phyloP scores from a whole-genome alignment of 2,888 invertebrate genomes.

The Troides aeacus region DNA sequence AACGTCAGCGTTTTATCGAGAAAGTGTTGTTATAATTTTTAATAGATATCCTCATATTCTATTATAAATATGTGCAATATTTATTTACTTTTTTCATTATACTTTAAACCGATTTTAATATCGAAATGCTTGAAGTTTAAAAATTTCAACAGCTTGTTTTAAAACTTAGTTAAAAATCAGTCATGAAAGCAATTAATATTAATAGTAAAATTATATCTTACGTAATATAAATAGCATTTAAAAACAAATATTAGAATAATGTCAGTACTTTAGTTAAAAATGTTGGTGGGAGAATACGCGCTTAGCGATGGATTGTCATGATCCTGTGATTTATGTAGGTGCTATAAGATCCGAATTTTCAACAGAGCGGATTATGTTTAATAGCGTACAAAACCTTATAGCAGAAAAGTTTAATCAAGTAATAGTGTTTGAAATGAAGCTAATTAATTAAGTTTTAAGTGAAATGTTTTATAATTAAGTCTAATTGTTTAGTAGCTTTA shows the following conservation, averaged over 20 bases:
- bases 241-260: neutral
- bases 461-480: neutral
- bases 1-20: neutral
- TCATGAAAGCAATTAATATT: too few relatives aligned
- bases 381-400: constrained; percentile 1
- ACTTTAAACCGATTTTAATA: too few relatives aligned
- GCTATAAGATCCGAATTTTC: constrained; percentile 10
- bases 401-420: constrained; percentile 3
- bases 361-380: neutral
- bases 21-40: neutral
- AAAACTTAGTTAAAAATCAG: too few relatives aligned
- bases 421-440: neutral
- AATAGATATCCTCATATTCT: neutral
- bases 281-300: neutral
- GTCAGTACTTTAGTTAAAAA: neutral
- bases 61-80: neutral
- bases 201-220: neutral
- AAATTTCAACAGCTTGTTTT: too few relatives aligned
- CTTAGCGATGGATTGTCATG: constrained; percentile 18
- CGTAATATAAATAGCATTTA: neutral
- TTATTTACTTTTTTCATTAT: too few relatives aligned
- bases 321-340: constrained; percentile 21
- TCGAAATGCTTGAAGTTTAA: too few relatives aligned
- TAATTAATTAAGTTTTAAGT: neutral
- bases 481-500: neutral